Conservation (phyloP, 2,888 invertebrate genomes). For the Andrena trimmerana region DNA sequence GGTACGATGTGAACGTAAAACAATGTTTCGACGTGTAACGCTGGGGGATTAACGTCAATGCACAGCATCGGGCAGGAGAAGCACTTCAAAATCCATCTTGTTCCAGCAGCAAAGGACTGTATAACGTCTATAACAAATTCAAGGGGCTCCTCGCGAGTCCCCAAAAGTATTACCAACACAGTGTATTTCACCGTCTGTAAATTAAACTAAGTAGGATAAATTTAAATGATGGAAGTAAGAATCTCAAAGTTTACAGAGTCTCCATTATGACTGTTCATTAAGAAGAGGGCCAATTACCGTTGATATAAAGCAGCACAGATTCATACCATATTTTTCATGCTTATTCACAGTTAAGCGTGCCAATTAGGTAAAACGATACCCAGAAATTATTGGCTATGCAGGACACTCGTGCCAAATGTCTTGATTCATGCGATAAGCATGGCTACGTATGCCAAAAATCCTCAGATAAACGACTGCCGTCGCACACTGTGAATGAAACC, state of each 20-base stretch:
- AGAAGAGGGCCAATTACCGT: too few species aligned
- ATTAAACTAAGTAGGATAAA: too few species aligned
- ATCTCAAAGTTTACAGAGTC: too few species aligned
- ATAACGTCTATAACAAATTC: not conserved
- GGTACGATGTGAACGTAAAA: slow-evolving; percentile 22
- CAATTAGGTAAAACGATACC: not conserved
- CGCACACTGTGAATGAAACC: not conserved
- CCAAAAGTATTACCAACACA: not conserved
- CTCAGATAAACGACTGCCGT: not conserved
- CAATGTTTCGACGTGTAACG: slow-evolving; percentile 26
- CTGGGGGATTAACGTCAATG: slow-evolving; percentile 54
- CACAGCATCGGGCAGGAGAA: slow-evolving; percentile 14
- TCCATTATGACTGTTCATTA: too few species aligned
- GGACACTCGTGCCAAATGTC: slow-evolving; percentile 10
- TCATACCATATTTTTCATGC: not conserved
- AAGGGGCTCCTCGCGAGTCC: not conserved
- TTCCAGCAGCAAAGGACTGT: slow-evolving; percentile 1
- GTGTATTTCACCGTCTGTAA: too few species aligned
- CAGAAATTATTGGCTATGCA: not conserved
- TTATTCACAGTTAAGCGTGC: too few species aligned
- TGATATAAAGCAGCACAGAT: not conserved
- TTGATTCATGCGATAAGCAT: slow-evolving; percentile 10
- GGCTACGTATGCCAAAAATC: slow-evolving; percentile 2
- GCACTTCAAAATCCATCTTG: slow-evolving; percentile 31
- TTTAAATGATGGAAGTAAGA: too few species aligned